Conservation (phyloP, 2,797 vertebrate genomes). For the Micropoecilia bifurca region DNA sequence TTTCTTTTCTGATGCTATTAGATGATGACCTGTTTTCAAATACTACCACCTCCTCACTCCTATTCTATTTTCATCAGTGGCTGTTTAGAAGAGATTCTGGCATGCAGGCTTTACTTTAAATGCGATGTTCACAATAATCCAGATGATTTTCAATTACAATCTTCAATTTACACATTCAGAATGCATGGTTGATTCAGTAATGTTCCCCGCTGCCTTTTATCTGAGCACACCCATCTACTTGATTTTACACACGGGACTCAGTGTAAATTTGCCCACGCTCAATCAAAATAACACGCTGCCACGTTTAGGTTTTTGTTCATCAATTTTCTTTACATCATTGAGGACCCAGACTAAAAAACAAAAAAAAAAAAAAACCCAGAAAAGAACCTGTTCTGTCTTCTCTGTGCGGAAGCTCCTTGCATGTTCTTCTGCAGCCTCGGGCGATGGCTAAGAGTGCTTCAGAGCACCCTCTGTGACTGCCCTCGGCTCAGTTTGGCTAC, state of each 20-base stretch:
- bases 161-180: conserved; percentile 66
- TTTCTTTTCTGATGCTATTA: conserved; percentile 62
- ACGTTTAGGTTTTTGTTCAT: neutral
- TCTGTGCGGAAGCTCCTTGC: conserved; percentile 54
- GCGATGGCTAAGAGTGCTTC: conserved; percentile 69
- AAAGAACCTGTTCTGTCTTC: conserved; percentile 20
- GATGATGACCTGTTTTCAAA: conserved; percentile 78
- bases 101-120: conserved; percentile 50
- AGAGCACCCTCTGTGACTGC: conserved; percentile 59
- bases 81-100: conserved; percentile 69
- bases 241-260: conserved; percentile 68
- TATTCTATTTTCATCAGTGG: conserved; percentile 76
- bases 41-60: conserved; percentile 72
- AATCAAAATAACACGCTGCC: conserved; percentile 52
- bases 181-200: conserved; percentile 68
- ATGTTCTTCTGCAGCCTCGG: conserved; percentile 61
- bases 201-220: conserved; percentile 52
- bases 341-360: conserved; percentile 36
- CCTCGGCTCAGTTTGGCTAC: conserved; percentile 71
- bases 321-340: conserved; percentile 25
- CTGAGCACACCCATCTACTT: conserved; percentile 61
- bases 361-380: neutral
- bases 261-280: conserved; percentile 59
- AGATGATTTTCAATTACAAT: conserved; percentile 70
- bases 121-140: conserved; percentile 61